Evolutionary conservation across 2,888 invertebrate species (phyloP).

Genomic region (Chymomyza amoena): DNA sequence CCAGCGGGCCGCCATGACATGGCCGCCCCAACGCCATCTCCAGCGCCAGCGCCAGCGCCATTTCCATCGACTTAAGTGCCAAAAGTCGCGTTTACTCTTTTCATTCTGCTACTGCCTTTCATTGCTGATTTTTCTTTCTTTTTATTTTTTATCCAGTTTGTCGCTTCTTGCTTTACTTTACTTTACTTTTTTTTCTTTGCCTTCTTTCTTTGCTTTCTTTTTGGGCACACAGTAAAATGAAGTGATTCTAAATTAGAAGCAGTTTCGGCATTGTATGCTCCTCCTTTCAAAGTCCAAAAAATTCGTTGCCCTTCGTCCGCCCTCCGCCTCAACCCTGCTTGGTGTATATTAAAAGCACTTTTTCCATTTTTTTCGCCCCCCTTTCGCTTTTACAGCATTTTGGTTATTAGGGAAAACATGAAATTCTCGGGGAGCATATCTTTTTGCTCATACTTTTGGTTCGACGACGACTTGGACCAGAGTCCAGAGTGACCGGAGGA

Average conservation of each 20-base stretch:
- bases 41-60: conserved; percentile 2
- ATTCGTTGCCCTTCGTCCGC: background rate
- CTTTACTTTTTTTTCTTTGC: background rate
- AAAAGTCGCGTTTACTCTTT: conserved; percentile 24
- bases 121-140: background rate
- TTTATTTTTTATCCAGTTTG: background rate
- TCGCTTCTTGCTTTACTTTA: background rate
- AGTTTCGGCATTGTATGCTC: background rate
- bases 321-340: background rate
- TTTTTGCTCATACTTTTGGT: background rate
- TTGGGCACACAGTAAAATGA: conserved; percentile 15
- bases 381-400: background rate
- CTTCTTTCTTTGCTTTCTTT: background rate
- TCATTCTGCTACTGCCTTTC: conserved; percentile 8
- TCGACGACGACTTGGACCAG: too few species aligned
- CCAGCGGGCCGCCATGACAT: conserved; percentile 13
- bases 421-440: background rate
- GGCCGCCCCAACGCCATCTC: conserved; percentile 3
- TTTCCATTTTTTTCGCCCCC: background rate
- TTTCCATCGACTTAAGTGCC: conserved; percentile 18
- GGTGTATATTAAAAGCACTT: background rate
- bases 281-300: background rate
- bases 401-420: background rate
- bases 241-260: conserved; percentile 26
- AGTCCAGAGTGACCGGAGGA: background rate